These are phyloP conservation scores for Pongo abelii DNA, from an alignment of 2,113 vertebrate genomes.

Conservation along the genomic window DNA sequence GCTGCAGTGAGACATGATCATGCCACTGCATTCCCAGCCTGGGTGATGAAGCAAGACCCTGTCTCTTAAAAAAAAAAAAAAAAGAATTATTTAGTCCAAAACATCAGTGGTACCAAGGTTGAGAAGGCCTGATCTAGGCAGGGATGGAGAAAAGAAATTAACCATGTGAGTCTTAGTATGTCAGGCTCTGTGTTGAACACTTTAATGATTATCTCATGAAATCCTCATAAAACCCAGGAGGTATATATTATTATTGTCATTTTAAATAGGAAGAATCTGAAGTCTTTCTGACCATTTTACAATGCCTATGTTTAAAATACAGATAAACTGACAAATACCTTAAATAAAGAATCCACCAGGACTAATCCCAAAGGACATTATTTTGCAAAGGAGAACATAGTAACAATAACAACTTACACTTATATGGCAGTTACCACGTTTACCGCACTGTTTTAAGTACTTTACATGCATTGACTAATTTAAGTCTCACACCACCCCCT, in stretches of 20 bases:
- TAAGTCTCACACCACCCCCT: neutral
- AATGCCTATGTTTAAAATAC: neutral
- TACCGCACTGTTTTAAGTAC: neutral
- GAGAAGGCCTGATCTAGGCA: neutral
- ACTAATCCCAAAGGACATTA: neutral
- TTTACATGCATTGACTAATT: neutral
- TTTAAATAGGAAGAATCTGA: neutral
- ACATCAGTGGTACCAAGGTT: neutral
- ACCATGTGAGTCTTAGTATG: neutral
- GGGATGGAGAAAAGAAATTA: neutral
- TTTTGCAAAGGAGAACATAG: neutral
- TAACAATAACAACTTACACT: neutral
- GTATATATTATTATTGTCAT: neutral
- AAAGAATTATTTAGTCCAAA: neutral
- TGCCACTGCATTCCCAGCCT: too few species aligned
- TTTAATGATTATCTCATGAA: neutral
- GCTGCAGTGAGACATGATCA: too few species aligned
- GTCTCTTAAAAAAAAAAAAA: too few species aligned
- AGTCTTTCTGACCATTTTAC: neutral
- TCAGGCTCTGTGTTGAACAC: neutral
- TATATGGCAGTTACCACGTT: accelerated
- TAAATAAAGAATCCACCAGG: neutral
- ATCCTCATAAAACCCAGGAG: neutral
- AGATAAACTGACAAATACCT: neutral
- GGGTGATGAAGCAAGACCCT: too few species aligned